Conservation (phyloP, 2,888 invertebrate species). For the Nymphalis polychloros region DNA sequence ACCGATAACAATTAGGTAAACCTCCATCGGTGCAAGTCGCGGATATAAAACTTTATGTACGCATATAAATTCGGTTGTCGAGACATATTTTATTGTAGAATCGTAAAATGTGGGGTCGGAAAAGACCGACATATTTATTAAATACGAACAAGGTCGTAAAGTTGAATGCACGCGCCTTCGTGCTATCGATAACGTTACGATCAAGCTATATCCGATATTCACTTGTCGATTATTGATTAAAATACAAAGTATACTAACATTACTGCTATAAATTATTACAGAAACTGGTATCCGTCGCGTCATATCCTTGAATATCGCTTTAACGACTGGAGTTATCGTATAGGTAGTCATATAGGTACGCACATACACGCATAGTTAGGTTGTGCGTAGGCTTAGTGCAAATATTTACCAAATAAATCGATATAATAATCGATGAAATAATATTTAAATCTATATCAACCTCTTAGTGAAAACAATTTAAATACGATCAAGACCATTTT, state of each 20-base stretch:
- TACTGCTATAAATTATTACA: too few species aligned
- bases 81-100: slow-evolving; percentile 80
- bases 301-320: too few species aligned
- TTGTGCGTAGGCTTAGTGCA: too few species aligned
- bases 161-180: slow-evolving; percentile 74
- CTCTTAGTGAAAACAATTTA: slow-evolving; percentile 1
- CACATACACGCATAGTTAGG: too few species aligned
- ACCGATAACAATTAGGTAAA: slow-evolving; percentile 78
- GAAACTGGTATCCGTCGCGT: too few species aligned
- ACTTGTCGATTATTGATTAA: slow-evolving; percentile 42
- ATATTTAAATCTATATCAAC: too few species aligned
- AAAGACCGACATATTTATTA: slow-evolving; percentile 81
- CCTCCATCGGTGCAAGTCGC: slow-evolving; percentile 74
- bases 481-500: background rate
- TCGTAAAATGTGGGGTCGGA: slow-evolving; percentile 80
- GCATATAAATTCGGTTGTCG: slow-evolving; percentile 81
- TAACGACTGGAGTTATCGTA: too few species aligned
- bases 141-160: slow-evolving; percentile 80
- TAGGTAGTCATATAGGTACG: too few species aligned
- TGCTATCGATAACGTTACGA: slow-evolving; percentile 69
- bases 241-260: slow-evolving; percentile 21
- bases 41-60: slow-evolving; percentile 81
- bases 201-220: slow-evolving; percentile 64
- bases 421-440: too few species aligned
- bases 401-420: too few species aligned